A percentile compares a stretch with the other conserved stretches of the same genome.
Evolutionary conservation across 1,140 invertebrate species (phyloP).

Genomic region (Psix sp.): DNA sequence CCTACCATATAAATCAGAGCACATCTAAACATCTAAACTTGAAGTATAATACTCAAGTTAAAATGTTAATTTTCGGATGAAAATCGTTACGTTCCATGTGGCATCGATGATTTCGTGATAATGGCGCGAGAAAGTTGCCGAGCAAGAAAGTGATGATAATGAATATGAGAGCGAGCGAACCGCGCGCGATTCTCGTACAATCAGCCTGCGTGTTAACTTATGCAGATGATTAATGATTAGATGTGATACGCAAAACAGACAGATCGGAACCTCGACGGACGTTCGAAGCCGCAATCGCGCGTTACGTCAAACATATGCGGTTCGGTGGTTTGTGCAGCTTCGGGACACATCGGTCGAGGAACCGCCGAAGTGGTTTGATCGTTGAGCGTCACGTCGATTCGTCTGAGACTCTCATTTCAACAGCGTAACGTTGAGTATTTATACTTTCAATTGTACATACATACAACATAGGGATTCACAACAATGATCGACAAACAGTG

Average conservation of each 20-base stretch:
- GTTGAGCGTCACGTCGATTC: conserved; percentile 67
- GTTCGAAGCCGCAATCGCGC: conserved; percentile 8
- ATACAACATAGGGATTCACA: conserved; percentile 74
- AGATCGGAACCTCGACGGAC: conserved; percentile 30
- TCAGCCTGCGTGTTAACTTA: conserved; percentile 51
- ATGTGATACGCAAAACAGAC: conserved; percentile 25
- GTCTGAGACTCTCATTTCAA: conserved; percentile 67
- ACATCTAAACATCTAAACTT: conserved; percentile 78
- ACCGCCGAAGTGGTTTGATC: conserved; percentile 26
- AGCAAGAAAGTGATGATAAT: conserved; percentile 61
- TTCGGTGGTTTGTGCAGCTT: conserved; percentile 4
- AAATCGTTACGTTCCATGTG: conserved; percentile 65
- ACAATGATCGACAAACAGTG: conserved; percentile 67
- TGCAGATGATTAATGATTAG: conserved; percentile 47
- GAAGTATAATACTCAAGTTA: conserved; percentile 78
- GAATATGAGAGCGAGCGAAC: conserved; percentile 68
- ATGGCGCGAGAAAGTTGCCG: conserved; percentile 46
- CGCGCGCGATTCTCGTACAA: conserved; percentile 63
- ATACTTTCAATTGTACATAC: conserved; percentile 76
- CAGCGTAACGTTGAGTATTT: conserved; percentile 76
- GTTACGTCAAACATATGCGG: no score
- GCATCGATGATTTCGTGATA: conserved; percentile 52
- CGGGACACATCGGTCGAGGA: conserved; percentile 30
- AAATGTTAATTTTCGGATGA: conserved; percentile 72
- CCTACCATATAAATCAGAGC: conserved; percentile 84